Base-by-base conservation (phyloP, 2,797 vertebrate genomes). In the Sebastiscus tertius region DNA sequence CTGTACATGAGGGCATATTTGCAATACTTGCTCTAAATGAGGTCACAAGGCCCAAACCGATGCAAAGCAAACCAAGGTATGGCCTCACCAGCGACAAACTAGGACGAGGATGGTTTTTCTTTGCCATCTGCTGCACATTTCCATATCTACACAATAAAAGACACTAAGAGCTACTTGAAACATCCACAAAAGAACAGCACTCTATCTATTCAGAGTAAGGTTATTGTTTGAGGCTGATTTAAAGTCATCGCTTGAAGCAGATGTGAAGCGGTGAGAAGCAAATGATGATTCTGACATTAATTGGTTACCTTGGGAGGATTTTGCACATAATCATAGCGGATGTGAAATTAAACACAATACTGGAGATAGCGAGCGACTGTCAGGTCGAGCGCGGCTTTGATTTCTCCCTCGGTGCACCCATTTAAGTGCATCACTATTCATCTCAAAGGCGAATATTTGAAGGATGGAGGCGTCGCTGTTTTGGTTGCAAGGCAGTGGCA, bases 391-490 rank as follows among this genome's bases (percentile, higher is more conserved):
- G 22, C 3, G 14, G 62, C 54, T 79, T 65, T 80, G 73, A 80
- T 86, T 73, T 77, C 49, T 79, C 75, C 46, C 63, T 69, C 5
- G 2, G 61, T 73, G 55, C 27, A 33, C 61, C 0, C 5, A 75
- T 82, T 64, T 82, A 69, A 79, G 34, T 80, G 75, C 54, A 69
- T 6, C 3, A 11, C 72, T 79, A 33, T 86, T 89, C 64, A 72
- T 82, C 70, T 80, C 13, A 46, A 56, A 72, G 22, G 22, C 7
- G 18, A 69, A 33, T 67, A 71, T n/a, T 54, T 33, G 42, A 79
- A 73, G 29, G 34, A 67, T 49, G 61, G 62, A 79, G 66, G 68
- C 61, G 56, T 71, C 36, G 8, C 55, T 5, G 4, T 68, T 79
- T 77, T 11, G 68, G 20, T 42, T 71, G 27, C 70, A 86, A 80